phyloP scores from a whole-genome alignment of 2,888 invertebrate genomes.

The Drosophila phalerata region DNA sequence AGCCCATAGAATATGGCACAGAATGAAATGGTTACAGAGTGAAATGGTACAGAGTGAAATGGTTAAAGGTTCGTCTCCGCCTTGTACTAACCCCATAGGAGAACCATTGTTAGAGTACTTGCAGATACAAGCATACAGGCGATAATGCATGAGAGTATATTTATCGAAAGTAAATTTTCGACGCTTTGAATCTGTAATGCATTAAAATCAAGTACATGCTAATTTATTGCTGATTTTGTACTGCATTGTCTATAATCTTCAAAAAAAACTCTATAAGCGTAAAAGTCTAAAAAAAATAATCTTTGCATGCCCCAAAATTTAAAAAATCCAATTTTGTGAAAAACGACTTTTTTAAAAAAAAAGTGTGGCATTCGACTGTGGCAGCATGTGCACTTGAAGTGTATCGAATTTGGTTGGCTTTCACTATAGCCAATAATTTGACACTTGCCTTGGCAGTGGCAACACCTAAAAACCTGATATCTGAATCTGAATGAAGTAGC shows the following conservation, averaged over 20 bases:
- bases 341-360: too few relatives aligned
- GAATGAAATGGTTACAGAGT: slow-evolving; percentile 36
- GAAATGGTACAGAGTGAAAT: too few relatives aligned
- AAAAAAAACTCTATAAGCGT: too few relatives aligned
- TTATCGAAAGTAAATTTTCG: slow-evolving; percentile 3
- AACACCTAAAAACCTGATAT: slow-evolving; percentile 5
- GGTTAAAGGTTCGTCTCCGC: slow-evolving; percentile 21
- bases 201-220: not conserved
- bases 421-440: slow-evolving; percentile 75
- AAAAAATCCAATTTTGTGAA: too few relatives aligned
- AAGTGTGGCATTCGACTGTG: slow-evolving; percentile 9
- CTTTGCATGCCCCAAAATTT: too few relatives aligned
- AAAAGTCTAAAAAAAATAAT: too few relatives aligned
- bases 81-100: slow-evolving; percentile 19
- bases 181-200: slow-evolving; percentile 1
- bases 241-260: too few relatives aligned
- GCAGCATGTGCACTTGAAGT: slow-evolving; percentile 74
- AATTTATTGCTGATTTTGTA: too few relatives aligned
- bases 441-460: slow-evolving; percentile 50
- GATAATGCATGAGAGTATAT: not conserved
- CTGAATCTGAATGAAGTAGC: slow-evolving; percentile 21
- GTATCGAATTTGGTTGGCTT: slow-evolving; percentile 75
- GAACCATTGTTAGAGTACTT: slow-evolving; percentile 43
- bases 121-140: slow-evolving; percentile 20
- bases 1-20: slow-evolving; percentile 59